Percentiles rank a stretch among this genome's conserved stretches.
phyloP scores from a whole-genome alignment of 2,888 invertebrate genomes.

The Eupithecia dodoneata region DNA sequence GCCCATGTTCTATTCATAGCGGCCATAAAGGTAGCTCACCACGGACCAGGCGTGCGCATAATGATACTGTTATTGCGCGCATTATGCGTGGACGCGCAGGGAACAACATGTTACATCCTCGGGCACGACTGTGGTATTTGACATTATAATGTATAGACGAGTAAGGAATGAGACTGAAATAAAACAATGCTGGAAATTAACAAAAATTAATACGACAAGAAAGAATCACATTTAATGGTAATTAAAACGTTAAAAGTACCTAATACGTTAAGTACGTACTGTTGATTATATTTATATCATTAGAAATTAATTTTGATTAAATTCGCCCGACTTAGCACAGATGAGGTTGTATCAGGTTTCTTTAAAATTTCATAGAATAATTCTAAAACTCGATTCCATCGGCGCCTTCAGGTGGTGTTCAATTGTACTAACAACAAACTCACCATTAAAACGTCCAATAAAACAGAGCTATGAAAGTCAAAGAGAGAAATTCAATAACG shows the following conservation, averaged over 20 bases:
- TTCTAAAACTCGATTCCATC: neutral
- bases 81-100: conserved; percentile 37
- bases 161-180: neutral
- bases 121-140: neutral
- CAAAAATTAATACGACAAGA: too few species aligned
- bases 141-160: neutral
- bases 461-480: neutral
- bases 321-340: neutral
- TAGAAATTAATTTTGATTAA: neutral
- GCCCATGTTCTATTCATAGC: conserved; percentile 36
- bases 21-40: conserved; percentile 42
- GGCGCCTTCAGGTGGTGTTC: neutral
- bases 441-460: neutral
- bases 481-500: neutral
- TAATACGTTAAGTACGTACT: too few species aligned
- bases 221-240: too few species aligned
- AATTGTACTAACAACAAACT: neutral
- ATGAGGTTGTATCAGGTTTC: neutral
- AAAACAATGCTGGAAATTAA: neutral
- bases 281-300: too few species aligned
- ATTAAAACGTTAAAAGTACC: too few species aligned
- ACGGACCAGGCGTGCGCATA: conserved; percentile 35
- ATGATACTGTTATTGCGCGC: conserved; percentile 45
- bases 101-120: conserved; percentile 25
- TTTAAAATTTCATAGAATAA: too few species aligned